These are phyloP conservation scores for Phalacrocorax aristotelis DNA, from an alignment of 2,113 vertebrate species.

Conservation along the genomic window DNA sequence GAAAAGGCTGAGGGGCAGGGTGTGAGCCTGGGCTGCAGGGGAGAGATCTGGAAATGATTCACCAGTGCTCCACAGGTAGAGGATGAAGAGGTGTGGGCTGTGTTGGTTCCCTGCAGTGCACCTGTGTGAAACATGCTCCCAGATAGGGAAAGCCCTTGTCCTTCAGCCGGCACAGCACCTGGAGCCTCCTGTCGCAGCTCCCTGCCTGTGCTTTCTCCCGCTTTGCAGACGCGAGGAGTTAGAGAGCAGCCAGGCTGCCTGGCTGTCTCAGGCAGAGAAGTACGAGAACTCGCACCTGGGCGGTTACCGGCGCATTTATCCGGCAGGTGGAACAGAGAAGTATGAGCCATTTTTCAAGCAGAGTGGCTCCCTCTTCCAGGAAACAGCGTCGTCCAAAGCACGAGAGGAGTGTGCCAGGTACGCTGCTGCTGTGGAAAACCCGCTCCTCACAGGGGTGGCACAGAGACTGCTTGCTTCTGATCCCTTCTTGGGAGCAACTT, in stretches of 20 bases:
- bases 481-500: background rate
- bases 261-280: slow-evolving; percentile 62
- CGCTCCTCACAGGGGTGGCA: background rate
- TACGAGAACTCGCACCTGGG: slow-evolving; percentile 75
- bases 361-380: slow-evolving; percentile 74
- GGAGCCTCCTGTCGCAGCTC: fast-evolving
- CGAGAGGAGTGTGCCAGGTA: slow-evolving; percentile 78
- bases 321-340: slow-evolving; percentile 40
- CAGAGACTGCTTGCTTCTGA: background rate
- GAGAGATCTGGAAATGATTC: background rate
- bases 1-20: background rate
- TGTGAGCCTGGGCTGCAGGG: background rate
- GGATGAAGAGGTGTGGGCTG: too few species aligned
- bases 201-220: background rate
- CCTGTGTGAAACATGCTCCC: background rate
- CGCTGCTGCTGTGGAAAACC: fast-evolving
- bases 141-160: background rate
- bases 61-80: background rate
- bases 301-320: slow-evolving; percentile 73
- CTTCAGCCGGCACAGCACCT: background rate
- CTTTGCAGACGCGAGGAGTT: slow-evolving; percentile 61
- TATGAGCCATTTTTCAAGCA: slow-evolving; percentile 74
- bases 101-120: background rate
- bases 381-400: slow-evolving; percentile 75
- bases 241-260: slow-evolving; percentile 58